Base-by-base conservation (phyloP, 1,140 invertebrate species). In the Mylabris phalerata region DNA sequence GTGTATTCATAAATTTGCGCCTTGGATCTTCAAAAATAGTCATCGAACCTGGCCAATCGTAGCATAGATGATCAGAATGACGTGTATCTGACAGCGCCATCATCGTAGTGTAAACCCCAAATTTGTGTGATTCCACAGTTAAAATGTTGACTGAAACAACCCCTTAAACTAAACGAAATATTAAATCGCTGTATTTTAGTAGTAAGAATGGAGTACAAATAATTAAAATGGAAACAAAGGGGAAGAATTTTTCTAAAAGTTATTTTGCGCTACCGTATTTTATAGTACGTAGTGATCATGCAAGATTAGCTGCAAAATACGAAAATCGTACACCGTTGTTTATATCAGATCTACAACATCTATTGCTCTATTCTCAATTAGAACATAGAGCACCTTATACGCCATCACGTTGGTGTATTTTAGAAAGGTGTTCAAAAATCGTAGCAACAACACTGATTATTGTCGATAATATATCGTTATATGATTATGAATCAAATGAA, bases 291-390 rank as follows among this genome's bases (percentile, higher is more conserved):
- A 86, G 86, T 25, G 73, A 82, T 66, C 78, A 75, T 66, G 85
- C 87, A 48, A 79, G 75, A 44, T 70, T 88, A 57, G 70, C 72
- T 45, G 69, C 75, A 26, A 70, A 78, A 32, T 62, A 71, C 27
- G 71, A 80, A 48, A 75, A 82, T 47, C 78, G 88, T 61, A 80
- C 87, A 46, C 91, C 92, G 6, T 77, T 95, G 60, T 86, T 90
- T 69, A 75, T 92, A 0, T 84, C 83, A 42, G 92, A 95, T 72
- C 71, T 94, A 54, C 90, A 93, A 71, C 84, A 93, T 76, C 76
- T 95, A 48, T 67, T 94, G 3, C 74, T 93, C 65, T 86, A 86
- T 72, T 86, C 89, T 1, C 71, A 92, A 52, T 75, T 89, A 47
- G 87, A 85, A 4, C 82, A 86, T 63, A 74, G 84, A 39, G 84